These are phyloP conservation scores for Kryptolebias ocellatus DNA, from an alignment of 2,797 vertebrate species.

Conservation along the genomic window DNA sequence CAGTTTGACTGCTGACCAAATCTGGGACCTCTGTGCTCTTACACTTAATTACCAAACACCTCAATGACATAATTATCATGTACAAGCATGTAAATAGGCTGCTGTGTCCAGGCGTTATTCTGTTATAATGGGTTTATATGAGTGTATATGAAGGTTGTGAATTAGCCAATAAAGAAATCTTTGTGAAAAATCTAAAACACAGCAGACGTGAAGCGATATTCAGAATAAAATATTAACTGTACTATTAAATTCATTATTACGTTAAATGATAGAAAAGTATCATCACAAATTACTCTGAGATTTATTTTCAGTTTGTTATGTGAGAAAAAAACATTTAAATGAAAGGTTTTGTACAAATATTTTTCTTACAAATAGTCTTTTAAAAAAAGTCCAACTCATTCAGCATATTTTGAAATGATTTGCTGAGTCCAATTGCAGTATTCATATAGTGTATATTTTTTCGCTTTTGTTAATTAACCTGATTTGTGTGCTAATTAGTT, in stretches of 20 bases:
- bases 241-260: not conserved
- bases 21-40: slow-evolving; percentile 23
- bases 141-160: not conserved
- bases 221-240: not conserved
- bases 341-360: no score
- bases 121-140: not conserved
- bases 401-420: no score
- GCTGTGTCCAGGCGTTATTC: not conserved
- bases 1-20: slow-evolving; percentile 31
- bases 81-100: slow-evolving; percentile 10
- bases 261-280: not conserved
- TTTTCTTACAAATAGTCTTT: no score
- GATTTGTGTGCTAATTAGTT: no score
- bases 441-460: no score
- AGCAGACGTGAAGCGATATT: not conserved
- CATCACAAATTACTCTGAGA: no score
- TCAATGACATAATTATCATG: slow-evolving; percentile 28
- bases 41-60: slow-evolving; percentile 42
- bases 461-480: no score
- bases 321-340: no score
- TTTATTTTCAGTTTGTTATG: no score
- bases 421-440: no score
- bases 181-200: not conserved
- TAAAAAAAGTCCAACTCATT: no score
- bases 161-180: not conserved